A percentile compares a stretch with the other conserved stretches of the same genome.
These are phyloP conservation scores for Pteria penguin DNA, from an alignment of 2,888 invertebrate species.

Conservation along the genomic window DNA sequence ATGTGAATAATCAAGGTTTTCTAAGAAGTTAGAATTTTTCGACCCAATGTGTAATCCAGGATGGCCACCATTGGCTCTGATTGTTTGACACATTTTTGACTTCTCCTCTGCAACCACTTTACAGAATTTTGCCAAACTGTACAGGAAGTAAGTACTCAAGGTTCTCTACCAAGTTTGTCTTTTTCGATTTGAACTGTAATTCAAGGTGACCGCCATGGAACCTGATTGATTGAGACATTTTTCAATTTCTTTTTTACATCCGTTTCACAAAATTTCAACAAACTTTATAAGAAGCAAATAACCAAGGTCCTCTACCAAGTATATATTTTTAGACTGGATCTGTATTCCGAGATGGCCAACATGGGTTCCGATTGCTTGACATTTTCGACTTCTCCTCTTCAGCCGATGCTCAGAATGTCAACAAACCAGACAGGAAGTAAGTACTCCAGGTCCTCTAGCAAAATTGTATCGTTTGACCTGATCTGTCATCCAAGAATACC, in stretches of 20 bases:
- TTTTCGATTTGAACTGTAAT: slow-evolving; percentile 26
- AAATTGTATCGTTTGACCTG: too few relatives aligned
- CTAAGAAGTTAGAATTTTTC: too few relatives aligned
- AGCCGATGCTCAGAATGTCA: too few relatives aligned
- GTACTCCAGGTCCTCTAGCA: too few relatives aligned
- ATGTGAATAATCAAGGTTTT: too few relatives aligned
- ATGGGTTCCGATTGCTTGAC: slow-evolving; percentile 6
- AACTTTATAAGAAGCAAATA: background rate
- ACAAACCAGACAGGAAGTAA: too few relatives aligned
- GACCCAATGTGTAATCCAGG: background rate
- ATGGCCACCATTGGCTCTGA: background rate
- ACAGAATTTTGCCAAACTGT: background rate
- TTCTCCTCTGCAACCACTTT: background rate
- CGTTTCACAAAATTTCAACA: background rate
- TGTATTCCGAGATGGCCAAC: slow-evolving; percentile 41
- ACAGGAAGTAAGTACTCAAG: background rate
- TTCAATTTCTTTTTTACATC: slow-evolving; percentile 4
- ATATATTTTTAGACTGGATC: background rate
- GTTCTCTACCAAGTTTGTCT: background rate
- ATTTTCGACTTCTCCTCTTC: slow-evolving; percentile 3
- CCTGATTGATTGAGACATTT: background rate
- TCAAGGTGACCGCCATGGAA: slow-evolving; percentile 36
- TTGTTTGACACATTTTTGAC: background rate
- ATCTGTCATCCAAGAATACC: too few relatives aligned
- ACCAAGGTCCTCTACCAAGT: background rate